A percentile compares a stretch with the other conserved stretches of the same genome.
Conservation (phyloP, 2,113 vertebrate species). For the Sigmodon hispidus region DNA sequence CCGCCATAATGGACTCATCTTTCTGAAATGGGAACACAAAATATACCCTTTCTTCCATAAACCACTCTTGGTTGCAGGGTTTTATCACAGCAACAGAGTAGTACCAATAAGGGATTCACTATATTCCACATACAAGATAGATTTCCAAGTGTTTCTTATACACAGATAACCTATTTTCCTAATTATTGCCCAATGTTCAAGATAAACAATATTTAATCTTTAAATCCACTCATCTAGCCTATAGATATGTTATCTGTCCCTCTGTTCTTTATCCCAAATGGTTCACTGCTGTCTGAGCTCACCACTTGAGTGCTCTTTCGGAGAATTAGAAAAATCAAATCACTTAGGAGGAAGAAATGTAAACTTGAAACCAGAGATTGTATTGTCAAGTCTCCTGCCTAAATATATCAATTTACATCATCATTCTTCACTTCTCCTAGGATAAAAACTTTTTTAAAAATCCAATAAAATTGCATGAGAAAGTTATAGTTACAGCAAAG, state of each 20-base stretch:
- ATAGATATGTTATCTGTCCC: not conserved
- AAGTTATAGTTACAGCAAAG: not conserved
- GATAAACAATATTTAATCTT: not conserved
- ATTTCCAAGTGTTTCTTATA: slow-evolving; percentile 6
- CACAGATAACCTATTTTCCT: not conserved
- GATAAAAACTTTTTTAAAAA: slow-evolving; percentile 9
- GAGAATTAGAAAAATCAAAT: slow-evolving; percentile 48
- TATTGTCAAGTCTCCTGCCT: not conserved
- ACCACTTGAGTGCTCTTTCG: not conserved
- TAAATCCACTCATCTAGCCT: not conserved
- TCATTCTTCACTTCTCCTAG: not conserved
- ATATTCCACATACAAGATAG: not conserved
- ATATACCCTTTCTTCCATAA: not conserved
- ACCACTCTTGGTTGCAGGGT: not conserved
- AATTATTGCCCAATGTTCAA: slow-evolving; percentile 16
- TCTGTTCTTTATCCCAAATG: not conserved
- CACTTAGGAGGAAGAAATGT: not conserved
- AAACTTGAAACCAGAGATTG: not conserved
- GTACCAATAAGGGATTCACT: not conserved
- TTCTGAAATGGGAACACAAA: not conserved
- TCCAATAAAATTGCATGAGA: not conserved
- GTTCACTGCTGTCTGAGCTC: not conserved
- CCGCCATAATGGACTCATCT: not conserved
- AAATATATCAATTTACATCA: not conserved
- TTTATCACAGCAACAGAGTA: not conserved